Base-by-base conservation (phyloP, 1,140 invertebrate genomes). In the Zaprionus taronus region DNA sequence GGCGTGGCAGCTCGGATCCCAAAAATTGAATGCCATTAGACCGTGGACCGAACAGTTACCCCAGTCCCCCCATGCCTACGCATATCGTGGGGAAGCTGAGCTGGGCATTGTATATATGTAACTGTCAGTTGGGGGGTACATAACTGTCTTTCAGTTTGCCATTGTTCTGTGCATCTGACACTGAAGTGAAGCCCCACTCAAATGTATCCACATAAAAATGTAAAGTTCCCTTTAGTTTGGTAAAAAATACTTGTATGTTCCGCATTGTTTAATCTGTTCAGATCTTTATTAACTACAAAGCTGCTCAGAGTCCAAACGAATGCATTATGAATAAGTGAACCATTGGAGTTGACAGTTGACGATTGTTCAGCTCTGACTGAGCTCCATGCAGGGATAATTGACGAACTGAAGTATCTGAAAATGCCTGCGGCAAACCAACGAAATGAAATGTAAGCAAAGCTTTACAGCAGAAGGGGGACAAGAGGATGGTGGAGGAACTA, bases 1-100 rank as follows among this genome's bases (percentile, higher is more conserved):
- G 51, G 73, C 75, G 75, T 77, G 58, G 58, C 60, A 70, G 28
- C 56, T 56, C 34, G 24, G 20, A 34, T 47, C 64, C 31, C 53
- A 20, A 66, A 66, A 66, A 56, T 57, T 56, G 36, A 66, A 66
- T 55, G 51, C 24, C 63, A 65, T 56, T 47, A 69, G 51, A 44
- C 47, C 22, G 47, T 51, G 47, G 17, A 51, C 20, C 47, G 47
- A n/a, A 26, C 20, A 49, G 7, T n/a, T 47, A 0, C 17, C n/a
- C 34, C 24, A n/a, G 2, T 24, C 49, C 49, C 7, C 12, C 22
- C n/a, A 4, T 11, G 22, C 26, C 36, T 3, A 3, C 31, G 36
- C 22, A 55, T 38, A 55, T 55, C 49, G 34, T 24, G 61, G 28
- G 28, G n/a, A 9, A 36, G 4, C 17, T 22, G 17, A 51, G 17